Evolutionary conservation across 1,140 invertebrate species (phyloP), one percentile per base, ranked within the genome.

Genomic region (Temnothorax curvispinosus): DNA sequence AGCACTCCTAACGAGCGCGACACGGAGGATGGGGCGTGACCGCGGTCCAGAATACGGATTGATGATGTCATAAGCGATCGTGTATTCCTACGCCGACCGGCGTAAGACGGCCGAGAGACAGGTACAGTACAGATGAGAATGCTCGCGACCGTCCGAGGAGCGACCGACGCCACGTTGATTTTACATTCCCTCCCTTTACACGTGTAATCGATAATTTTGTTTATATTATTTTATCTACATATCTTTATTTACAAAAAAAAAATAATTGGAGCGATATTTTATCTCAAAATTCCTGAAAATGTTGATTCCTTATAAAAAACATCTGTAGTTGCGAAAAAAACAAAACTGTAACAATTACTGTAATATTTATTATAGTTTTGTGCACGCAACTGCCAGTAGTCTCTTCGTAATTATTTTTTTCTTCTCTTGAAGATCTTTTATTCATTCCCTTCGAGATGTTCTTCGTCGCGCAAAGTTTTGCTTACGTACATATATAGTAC

Each of bases 11-110:
- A 71, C 32, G 38, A 72, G 32, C 38, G 41, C 41, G 67, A 78
- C n/a, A 21, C 54, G 80, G 85, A 93, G 86, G 92, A 93, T 91
- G 92, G 93, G 93, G 93, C 93, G 93, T 93, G 93, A 77, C 92
- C 69, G 64, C 92, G 89, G 87, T 88, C 87, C 88, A 85, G 89
- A 92, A 93, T 89, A 90, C 89, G 88, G 90, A 89, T 89, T 88
- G 90, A 93, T 94, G 93, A 94, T 93, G 93, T 94, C 93, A 94
- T 91, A 89, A 87, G 64, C 64, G 67, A 72, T 85, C 86, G 58
- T 92, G 91, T 92, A 92, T 92, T 92, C 88, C 89, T 92, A 91
- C 91, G 91, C 91, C 91, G 44, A 9, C 47, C 76, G 82, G 65
- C 78, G 78, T 75, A 67, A 75, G 50, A 74, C 52, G 38, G 64